Conservation (phyloP, 1,140 invertebrate genomes). For the Episyrphus balteatus region DNA sequence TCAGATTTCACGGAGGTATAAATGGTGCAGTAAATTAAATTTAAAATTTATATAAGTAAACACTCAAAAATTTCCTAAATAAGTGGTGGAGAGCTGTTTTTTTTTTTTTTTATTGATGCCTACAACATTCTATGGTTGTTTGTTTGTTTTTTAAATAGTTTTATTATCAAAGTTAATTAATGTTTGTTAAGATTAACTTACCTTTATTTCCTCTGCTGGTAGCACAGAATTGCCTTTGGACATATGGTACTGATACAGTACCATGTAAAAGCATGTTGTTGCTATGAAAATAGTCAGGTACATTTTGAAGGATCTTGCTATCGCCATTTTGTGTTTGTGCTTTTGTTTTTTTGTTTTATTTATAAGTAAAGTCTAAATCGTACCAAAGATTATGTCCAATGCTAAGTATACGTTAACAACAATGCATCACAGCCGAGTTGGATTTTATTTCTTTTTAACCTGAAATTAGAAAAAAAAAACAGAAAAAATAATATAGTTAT, state of each 20-base stretch:
- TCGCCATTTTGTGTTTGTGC: slow-evolving; percentile 19
- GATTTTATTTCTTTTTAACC: too few relatives aligned
- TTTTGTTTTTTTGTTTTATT: not conserved
- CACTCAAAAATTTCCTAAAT: too few relatives aligned
- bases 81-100: too few relatives aligned
- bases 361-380: too few relatives aligned
- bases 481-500: too few relatives aligned
- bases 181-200: slow-evolving; percentile 9
- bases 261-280: slow-evolving; percentile 36
- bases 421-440: too few relatives aligned
- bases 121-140: not conserved
- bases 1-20: not conserved
- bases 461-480: too few relatives aligned
- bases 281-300: slow-evolving; percentile 37
- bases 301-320: slow-evolving; percentile 36
- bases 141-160: not conserved
- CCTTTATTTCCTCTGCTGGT: slow-evolving; percentile 25
- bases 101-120: too few relatives aligned
- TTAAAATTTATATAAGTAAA: too few relatives aligned
- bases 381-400: too few relatives aligned
- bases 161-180: not conserved
- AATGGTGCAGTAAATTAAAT: too few relatives aligned
- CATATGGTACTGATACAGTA: slow-evolving; percentile 35
- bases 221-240: slow-evolving; percentile 21
- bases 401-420: too few relatives aligned